Base-by-base conservation (phyloP, 1,140 invertebrate species). In the Antheraea pernyi region DNA sequence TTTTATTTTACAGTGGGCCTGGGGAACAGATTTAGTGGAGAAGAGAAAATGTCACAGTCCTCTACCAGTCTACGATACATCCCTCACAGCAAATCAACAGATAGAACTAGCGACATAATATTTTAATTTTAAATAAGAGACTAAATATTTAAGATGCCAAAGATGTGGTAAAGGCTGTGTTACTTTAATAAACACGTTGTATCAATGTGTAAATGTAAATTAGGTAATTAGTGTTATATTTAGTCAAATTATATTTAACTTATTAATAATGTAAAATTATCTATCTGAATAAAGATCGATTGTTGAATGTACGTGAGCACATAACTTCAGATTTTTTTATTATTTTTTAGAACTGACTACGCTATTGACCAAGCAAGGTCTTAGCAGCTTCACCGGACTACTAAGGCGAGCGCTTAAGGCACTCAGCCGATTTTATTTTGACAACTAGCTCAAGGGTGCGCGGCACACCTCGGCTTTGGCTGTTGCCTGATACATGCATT, bases 1-100 rank as follows among this genome's bases (percentile, higher is more conserved):
- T 60, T 8, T 74, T 70, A n/a, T 59, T 3, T 79, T 75, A n/a
- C 76, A 80, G 78, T 74, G 76, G 68, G 60, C 19, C 0, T 80
- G 74, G 69, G 72, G 76, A 36, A 78, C 76, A 13, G 76, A 80
- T 58, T n/a, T 78, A 16, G 60, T 80, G 8, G 42, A 72, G 48
- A 68, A 66, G 62, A 78, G 70, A 42, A 74, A 78, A 59, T 70
- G 74, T 13, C 69, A 74, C 61, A 10, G 7, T 11, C 37, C 71
- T 5, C 53, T 77, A 13, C 64, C 69, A 7, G 36, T 53, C 30
- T 62, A 61, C 64, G 59, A 67, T 7, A 36, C 60, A 37, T 22
- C 67, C 61, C 30, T 37, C 11, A 11, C 22, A 16, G 37, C 7
- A 6, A 37, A 63, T 37, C 61, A 36, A 16, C 61, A 30, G 37